These are phyloP conservation scores for Vimba vimba DNA, from an alignment of 2,113 vertebrate genomes.

Conservation along the genomic window DNA sequence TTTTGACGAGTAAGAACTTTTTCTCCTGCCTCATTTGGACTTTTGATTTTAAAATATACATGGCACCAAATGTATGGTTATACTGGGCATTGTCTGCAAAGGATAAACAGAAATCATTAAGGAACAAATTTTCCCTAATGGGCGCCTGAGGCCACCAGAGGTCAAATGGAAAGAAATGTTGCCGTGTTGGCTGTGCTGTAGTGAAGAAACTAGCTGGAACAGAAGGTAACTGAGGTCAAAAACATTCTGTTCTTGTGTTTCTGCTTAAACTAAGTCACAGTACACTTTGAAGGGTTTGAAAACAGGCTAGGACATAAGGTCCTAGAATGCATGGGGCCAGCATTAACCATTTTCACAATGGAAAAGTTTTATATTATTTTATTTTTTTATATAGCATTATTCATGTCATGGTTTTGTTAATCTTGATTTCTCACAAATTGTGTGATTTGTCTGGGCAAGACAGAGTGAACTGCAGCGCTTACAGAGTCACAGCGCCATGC, in stretches of 20 bases:
- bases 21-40: too few species aligned
- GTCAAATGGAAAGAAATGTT: slow-evolving; percentile 34
- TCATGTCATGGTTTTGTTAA: too few species aligned
- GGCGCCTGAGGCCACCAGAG: not conserved
- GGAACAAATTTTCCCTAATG: slow-evolving; percentile 30
- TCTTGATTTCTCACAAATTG: too few species aligned
- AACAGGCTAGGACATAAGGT: not conserved
- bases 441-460: too few species aligned
- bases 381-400: not conserved
- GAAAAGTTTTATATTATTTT: not conserved
- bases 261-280: slow-evolving; percentile 13
- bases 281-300: not conserved
- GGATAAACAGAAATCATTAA: slow-evolving; percentile 38
- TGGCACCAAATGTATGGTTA: not conserved
- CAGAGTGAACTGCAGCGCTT: too few species aligned
- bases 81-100: slow-evolving; percentile 14
- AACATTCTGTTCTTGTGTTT: slow-evolving; percentile 32
- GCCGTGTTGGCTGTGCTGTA: not conserved
- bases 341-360: not conserved
- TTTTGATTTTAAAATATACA: not conserved
- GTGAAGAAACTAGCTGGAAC: slow-evolving; percentile 33
- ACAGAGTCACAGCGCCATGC: too few species aligned
- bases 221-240: slow-evolving; percentile 46
- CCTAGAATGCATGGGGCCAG: slow-evolving; percentile 26
- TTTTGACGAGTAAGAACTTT: too few species aligned